Conservation (phyloP, 1,140 invertebrate genomes). For the Euura lappo region DNA sequence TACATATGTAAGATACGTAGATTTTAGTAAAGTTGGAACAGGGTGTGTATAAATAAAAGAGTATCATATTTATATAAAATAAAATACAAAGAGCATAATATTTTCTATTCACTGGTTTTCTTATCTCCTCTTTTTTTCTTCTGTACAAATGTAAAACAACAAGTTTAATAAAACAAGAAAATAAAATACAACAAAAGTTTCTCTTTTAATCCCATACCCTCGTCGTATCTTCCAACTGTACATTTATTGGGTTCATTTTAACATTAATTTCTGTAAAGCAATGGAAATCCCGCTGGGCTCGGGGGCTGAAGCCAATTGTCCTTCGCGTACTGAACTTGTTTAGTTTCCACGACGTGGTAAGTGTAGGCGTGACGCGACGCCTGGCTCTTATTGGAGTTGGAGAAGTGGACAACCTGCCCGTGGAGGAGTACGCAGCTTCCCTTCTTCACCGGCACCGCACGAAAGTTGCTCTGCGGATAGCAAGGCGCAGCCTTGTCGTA, state of each 20-base stretch:
- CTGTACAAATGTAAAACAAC: too few relatives aligned
- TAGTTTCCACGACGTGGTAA: constrained; percentile 90
- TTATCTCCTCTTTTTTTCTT: too few relatives aligned
- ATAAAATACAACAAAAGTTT: too few relatives aligned
- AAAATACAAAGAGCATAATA: too few relatives aligned
- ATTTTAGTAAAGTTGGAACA: too few relatives aligned
- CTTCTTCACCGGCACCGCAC: constrained; percentile 79
- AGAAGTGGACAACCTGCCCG: constrained; percentile 93
- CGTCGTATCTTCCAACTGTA: too few relatives aligned
- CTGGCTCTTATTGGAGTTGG: constrained; percentile 82
- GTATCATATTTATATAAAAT: too few relatives aligned
- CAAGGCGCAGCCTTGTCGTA: constrained; percentile 70
- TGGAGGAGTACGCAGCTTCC: constrained; percentile 90
- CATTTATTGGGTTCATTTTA: background rate
- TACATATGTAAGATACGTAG: too few relatives aligned
- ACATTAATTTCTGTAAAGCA: constrained; percentile 64
- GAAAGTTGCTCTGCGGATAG: constrained; percentile 80
- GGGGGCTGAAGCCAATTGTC: constrained; percentile 87
- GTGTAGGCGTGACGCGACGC: constrained; percentile 93
- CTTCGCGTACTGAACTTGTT: constrained; percentile 75
- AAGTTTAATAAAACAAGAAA: too few relatives aligned
- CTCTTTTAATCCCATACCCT: too few relatives aligned
- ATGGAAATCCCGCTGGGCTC: constrained; percentile 64
- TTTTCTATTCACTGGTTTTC: too few relatives aligned
- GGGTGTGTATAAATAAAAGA: too few relatives aligned